Conservation (phyloP, 2,797 vertebrate genomes). For the Linurgus olivaceus region DNA sequence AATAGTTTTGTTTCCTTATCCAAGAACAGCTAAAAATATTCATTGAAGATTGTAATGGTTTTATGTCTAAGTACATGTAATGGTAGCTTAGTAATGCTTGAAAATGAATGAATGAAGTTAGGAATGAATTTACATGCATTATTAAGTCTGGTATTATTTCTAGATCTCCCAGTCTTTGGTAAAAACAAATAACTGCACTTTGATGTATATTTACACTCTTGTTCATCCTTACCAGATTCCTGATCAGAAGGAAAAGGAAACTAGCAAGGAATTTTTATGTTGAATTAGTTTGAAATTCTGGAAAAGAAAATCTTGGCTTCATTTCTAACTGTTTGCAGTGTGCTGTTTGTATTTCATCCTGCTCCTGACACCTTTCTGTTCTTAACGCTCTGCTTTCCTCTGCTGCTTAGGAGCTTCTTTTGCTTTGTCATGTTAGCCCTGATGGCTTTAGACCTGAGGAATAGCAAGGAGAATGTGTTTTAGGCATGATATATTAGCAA, state of each 20-base stretch:
- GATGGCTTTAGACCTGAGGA: not conserved
- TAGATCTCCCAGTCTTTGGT: not conserved
- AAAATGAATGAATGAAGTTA: not conserved
- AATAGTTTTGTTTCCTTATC: constrained; percentile 83
- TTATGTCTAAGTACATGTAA: not conserved
- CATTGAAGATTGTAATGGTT: not conserved
- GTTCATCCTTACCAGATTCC: not conserved
- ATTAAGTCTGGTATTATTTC: not conserved
- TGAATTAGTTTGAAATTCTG: not conserved
- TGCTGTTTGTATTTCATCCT: constrained; percentile 57
- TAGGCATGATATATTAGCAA: not conserved
- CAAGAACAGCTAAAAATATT: constrained; percentile 82
- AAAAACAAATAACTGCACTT: not conserved
- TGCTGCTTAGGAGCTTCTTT: not conserved
- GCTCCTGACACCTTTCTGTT: constrained; percentile 32
- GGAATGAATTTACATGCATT: not conserved
- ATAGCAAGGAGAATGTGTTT: not conserved
- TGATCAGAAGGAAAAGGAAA: constrained; percentile 18
- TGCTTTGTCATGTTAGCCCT: not conserved
- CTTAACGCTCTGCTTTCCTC: constrained; percentile 1
- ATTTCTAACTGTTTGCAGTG: constrained; percentile 39
- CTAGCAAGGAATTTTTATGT: not conserved
- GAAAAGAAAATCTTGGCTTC: constrained; percentile 11
- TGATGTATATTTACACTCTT: not conserved
- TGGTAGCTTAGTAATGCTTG: not conserved